Base-by-base conservation (phyloP, 2,113 vertebrate species). In the Leptocoma aspasia region DNA sequence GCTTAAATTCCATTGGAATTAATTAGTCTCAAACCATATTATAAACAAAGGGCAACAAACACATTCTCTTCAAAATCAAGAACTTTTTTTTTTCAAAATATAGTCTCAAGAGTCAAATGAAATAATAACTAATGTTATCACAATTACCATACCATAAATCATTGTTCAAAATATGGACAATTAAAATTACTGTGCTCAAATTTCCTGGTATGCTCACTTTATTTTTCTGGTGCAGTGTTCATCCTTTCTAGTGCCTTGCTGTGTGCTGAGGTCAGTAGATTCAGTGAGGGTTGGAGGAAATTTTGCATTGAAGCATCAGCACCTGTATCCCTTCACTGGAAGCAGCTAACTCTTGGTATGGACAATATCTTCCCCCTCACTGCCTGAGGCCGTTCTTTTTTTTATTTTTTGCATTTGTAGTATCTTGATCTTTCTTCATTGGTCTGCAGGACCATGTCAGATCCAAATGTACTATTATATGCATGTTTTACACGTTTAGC, bases 301-400 rank as follows among this genome's bases (percentile, higher is more conserved):
- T n/a, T 41, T 23, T 45, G 15, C 22, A 21, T 7, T 23, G 65
- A 50, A 86, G 20, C 14, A 22, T 82, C 35, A 59, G 11, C 18
- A 35, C 44, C 13, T 11, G 5, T 19, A 53, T 2, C 7, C 30
- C 23, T 69, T 73, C 22, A 27, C 7, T 31, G 16, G 33, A 59
- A 73, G 14, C 5, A 53, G 7, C 7, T 56, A 42, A 12, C 13
- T 61, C 18, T 42, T 54, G 13, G 3, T 49, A 10, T 11, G 16
- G 28, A 39, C 49, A 59, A 3, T 13, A 22, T 52, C 37, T 44
- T 57, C 27, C 21, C 7, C 15, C 5, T 42, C 45, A 44, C 5
- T 20, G 13, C 19, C 12, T n/a, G 3, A 23, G 8, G 27, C 0
- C 0, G 2, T n/a, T n/a, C 35, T 53, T 33, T 66, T 42, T 61